These are phyloP conservation scores for Montifringilla adamsi DNA, from an alignment of 2,113 vertebrate species.

Conservation along the genomic window DNA sequence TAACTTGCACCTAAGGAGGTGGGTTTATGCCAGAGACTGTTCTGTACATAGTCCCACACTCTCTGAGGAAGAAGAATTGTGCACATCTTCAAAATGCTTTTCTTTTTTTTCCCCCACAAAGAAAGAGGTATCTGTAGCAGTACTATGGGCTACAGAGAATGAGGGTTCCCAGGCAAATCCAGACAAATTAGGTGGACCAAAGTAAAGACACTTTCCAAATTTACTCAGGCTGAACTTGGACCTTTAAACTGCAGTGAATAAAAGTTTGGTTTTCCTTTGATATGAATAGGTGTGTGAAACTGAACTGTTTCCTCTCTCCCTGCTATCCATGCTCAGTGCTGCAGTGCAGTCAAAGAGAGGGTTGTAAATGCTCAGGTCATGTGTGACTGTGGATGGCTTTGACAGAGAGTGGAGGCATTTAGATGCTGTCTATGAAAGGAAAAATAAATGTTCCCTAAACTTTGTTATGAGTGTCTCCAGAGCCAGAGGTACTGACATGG, in stretches of 20 bases:
- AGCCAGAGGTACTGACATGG: not conserved
- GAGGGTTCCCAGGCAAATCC: not conserved
- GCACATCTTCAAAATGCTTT: not conserved
- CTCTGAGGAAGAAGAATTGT: not conserved
- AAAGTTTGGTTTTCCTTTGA: not conserved
- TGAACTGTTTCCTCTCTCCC: not conserved
- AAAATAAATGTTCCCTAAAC: not conserved
- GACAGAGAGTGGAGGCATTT: not conserved
- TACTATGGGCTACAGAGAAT: not conserved
- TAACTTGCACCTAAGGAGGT: not conserved
- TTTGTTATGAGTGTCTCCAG: not conserved
- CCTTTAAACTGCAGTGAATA: not conserved
- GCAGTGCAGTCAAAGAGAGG: not conserved
- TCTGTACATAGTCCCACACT: not conserved
- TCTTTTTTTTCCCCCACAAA: not conserved
- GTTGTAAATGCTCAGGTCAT: not conserved
- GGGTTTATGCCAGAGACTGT: not conserved
- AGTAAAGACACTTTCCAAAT: not conserved
- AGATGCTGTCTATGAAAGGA: not conserved
- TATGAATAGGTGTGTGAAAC: not conserved
- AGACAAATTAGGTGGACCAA: not conserved
- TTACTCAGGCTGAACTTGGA: not conserved
- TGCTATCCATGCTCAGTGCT: not conserved
- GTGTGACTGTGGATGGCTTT: not conserved
- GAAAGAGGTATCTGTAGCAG: not conserved